Percentiles rank a stretch among this genome's conserved stretches.
Evolutionary conservation across 2,797 vertebrate genomes (phyloP).

Genomic region (Garrulus glandarius): DNA sequence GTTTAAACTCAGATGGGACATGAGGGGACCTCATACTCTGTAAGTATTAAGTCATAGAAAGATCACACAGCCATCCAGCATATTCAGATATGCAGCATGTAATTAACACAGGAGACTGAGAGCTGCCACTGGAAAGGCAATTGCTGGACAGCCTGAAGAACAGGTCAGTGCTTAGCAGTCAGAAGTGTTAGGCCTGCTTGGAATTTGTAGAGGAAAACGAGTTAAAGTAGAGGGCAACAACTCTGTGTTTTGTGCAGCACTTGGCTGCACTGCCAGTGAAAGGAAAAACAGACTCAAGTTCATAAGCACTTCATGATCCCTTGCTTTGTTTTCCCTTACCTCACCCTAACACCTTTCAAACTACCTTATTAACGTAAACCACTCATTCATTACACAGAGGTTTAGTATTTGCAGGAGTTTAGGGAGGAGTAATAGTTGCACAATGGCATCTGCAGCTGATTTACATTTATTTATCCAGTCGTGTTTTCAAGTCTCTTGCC

Average conservation of each 20-base stretch:
- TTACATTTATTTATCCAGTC: conserved; percentile 36
- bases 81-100: neutral
- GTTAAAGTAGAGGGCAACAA: neutral
- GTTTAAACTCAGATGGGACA: neutral
- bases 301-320: neutral
- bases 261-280: neutral
- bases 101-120: neutral
- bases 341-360: conserved; percentile 45
- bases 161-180: neutral
- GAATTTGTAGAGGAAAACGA: neutral
- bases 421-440: neutral
- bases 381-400: neutral
- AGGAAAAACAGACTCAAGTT: conserved; percentile 18
- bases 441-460: conserved; percentile 29
- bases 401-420: neutral
- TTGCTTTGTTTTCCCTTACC: conserved; percentile 40
- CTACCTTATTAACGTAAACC: conserved; percentile 1
- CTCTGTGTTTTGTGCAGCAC: neutral
- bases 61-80: neutral
- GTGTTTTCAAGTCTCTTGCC: neutral
- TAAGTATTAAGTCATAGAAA: neutral
- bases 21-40: neutral
- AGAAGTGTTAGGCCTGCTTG: neutral
- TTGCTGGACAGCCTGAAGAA: neutral
- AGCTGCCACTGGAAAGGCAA: neutral